Conservation (phyloP, 2,797 vertebrate species). For the Oophaga sylvatica region DNA sequence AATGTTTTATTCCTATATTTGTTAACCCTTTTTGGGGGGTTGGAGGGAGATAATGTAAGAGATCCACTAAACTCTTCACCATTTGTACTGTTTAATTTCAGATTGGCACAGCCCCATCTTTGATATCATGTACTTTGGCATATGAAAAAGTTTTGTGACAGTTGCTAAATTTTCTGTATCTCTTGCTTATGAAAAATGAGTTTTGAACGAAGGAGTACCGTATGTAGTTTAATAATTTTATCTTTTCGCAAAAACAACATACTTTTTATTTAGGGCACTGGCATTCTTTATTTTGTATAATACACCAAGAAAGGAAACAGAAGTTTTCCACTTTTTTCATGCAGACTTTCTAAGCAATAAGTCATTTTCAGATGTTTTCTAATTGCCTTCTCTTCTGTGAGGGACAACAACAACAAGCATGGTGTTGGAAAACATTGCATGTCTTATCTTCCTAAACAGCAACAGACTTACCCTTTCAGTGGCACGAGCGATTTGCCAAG, state of each 20-base stretch:
- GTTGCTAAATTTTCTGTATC: not conserved
- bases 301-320: not conserved
- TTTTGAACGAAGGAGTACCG: not conserved
- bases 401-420: constrained; percentile 40
- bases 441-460: constrained; percentile 57
- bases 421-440: constrained; percentile 60
- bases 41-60: not conserved
- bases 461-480: constrained; percentile 51
- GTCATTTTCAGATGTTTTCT: constrained; percentile 17
- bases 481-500: constrained; percentile 57
- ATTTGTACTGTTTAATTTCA: not conserved
- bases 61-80: not conserved
- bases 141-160: not conserved
- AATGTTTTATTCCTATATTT: too few relatives aligned
- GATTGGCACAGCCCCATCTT: not conserved
- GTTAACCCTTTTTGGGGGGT: too few relatives aligned
- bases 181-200: not conserved
- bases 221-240: too few relatives aligned
- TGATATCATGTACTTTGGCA: not conserved
- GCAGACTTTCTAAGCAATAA: constrained; percentile 21
- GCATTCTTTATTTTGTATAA: not conserved
- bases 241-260: not conserved
- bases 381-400: constrained; percentile 5
- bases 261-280: not conserved
- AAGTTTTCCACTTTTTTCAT: not conserved